Conservation (phyloP, 2,888 invertebrate genomes). For the Habrosyne pyritoides region DNA sequence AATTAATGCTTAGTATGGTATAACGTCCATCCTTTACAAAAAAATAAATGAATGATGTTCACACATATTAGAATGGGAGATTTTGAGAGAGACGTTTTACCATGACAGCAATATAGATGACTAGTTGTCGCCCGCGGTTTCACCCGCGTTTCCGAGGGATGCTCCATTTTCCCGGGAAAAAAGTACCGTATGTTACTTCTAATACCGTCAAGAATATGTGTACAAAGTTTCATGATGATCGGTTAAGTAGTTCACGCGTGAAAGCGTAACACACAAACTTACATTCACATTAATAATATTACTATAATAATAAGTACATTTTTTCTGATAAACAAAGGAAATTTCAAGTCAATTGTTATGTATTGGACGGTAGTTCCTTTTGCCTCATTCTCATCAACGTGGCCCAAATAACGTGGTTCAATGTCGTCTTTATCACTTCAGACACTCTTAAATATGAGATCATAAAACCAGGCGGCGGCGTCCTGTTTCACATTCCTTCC, state of each 20-base stretch:
- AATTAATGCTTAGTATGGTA: constrained; percentile 48
- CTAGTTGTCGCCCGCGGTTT: no score
- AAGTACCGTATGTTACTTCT: no score
- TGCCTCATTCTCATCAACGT: background rate
- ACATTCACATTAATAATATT: background rate
- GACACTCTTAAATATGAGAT: background rate
- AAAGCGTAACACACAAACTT: no score
- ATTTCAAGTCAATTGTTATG: background rate
- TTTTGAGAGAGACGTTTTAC: background rate
- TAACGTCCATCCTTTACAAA: constrained; percentile 29
- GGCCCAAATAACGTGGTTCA: background rate
- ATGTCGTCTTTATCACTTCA: background rate
- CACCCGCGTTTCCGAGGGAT: no score
- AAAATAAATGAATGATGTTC: background rate
- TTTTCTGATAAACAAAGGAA: background rate
- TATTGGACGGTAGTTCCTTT: background rate
- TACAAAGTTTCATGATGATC: no score
- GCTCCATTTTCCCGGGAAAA: no score
- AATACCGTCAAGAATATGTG: no score
- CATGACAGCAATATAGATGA: background rate
- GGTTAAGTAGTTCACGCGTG: no score
- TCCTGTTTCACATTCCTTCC: constrained; percentile 1
- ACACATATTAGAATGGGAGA: background rate
- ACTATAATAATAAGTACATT: background rate
- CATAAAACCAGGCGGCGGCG: background rate